A percentile compares a stretch with the other conserved stretches of the same genome.
Evolutionary conservation across 2,888 invertebrate genomes (phyloP).

Genomic region (Clivina fossor): DNA sequence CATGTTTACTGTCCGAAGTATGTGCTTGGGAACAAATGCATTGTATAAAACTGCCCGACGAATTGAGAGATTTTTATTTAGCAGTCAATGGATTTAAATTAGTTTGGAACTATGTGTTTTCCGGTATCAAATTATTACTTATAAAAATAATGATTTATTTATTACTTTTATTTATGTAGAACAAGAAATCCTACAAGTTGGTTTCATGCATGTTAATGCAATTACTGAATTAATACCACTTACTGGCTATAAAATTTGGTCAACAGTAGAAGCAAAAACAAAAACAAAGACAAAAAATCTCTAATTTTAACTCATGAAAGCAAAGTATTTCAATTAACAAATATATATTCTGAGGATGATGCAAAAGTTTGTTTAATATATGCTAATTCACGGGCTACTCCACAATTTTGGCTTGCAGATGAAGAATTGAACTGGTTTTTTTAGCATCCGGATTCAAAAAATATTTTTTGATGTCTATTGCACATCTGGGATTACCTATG

Average conservation of each 20-base stretch:
- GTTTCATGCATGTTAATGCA: constrained; percentile 44
- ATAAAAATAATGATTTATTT: no score
- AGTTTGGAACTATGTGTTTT: constrained; percentile 79
- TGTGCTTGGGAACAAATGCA: constrained; percentile 82
- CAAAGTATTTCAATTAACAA: constrained; percentile 56
- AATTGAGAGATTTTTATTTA: constrained; percentile 77
- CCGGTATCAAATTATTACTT: constrained; percentile 59
- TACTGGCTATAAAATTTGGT: constrained; percentile 44
- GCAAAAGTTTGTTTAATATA: constrained; percentile 54
- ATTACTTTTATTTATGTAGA: constrained; percentile 35
- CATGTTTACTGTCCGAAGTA: constrained; percentile 69
- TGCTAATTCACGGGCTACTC: constrained; percentile 50
- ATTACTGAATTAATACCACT: constrained; percentile 43
- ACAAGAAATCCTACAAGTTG: constrained; percentile 40
- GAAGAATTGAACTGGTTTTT: constrained; percentile 68
- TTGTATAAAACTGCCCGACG: constrained; percentile 73
- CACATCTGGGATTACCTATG: constrained; percentile 84
- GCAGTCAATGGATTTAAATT: constrained; percentile 80
- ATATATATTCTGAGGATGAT: constrained; percentile 51
- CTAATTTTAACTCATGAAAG: constrained; percentile 53
- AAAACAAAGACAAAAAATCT: constrained; percentile 43
- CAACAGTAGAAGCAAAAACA: constrained; percentile 43
- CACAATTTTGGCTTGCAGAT: constrained; percentile 53
- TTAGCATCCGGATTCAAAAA: constrained; percentile 80
- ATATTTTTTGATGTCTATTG: constrained; percentile 84